These are phyloP conservation scores for Temnothorax curvispinosus DNA, from an alignment of 1,140 invertebrate genomes.

Conservation along the genomic window DNA sequence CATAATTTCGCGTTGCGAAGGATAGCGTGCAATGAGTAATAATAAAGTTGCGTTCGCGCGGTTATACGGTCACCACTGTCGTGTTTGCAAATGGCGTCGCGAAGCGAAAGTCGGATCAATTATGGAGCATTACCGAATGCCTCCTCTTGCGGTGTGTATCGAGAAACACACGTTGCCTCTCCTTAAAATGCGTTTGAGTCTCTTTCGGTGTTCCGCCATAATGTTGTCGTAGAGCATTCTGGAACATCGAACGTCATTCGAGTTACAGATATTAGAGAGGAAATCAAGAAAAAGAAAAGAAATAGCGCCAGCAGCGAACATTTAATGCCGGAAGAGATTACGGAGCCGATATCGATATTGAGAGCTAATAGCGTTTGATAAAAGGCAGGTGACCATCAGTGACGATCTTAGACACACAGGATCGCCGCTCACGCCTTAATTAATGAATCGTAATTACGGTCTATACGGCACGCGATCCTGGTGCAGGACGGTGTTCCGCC, in stretches of 20 bases:
- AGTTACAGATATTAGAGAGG: not conserved
- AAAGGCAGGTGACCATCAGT: not conserved
- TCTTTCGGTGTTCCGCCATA: too few relatives aligned
- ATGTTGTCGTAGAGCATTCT: not conserved
- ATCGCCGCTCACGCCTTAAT: slow-evolving; percentile 80
- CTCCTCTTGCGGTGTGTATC: not conserved
- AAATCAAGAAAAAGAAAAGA: slow-evolving; percentile 5
- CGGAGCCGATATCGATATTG: not conserved
- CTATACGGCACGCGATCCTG: slow-evolving; percentile 80
- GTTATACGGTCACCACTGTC: not conserved
- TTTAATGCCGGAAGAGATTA: not conserved
- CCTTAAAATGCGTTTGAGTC: not conserved
- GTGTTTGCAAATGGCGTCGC: slow-evolving; percentile 37
- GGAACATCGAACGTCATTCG: not conserved
- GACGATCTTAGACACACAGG: not conserved
- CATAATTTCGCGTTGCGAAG: slow-evolving; percentile 53
- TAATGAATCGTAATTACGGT: slow-evolving; percentile 82
- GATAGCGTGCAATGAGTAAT: slow-evolving; percentile 36
- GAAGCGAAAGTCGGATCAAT: slow-evolving; percentile 39
- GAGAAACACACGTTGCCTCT: not conserved
- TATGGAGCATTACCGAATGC: not conserved
- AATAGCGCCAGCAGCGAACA: not conserved
- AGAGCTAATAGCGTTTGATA: not conserved
- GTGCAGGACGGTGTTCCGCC: slow-evolving; percentile 74
- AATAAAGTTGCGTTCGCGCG: slow-evolving; percentile 29